Evolutionary conservation across 1,140 invertebrate species (phyloP).

Genomic region (Habropoda laboriosa): DNA sequence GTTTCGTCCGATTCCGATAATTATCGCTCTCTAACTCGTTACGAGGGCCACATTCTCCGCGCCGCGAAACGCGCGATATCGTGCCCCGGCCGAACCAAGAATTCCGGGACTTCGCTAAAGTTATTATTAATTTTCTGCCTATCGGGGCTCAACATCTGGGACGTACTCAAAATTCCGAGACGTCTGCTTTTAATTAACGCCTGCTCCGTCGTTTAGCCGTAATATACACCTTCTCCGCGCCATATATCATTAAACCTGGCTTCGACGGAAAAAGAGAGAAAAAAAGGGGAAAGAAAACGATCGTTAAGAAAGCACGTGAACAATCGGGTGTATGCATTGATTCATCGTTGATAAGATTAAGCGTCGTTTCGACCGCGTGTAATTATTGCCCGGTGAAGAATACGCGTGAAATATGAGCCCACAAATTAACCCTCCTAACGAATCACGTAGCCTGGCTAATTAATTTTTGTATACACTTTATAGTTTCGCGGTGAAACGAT

Average conservation of each 20-base stretch:
- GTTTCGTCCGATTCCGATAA: constrained; percentile 57
- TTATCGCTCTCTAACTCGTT: constrained; percentile 56
- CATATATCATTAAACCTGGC: constrained; percentile 13
- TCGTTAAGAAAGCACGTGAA: neutral
- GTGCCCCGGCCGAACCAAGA: constrained; percentile 46
- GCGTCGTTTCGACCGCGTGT: neutral
- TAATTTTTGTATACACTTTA: neutral
- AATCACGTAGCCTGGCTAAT: neutral
- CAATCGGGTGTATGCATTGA: neutral
- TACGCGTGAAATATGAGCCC: neutral
- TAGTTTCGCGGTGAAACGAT: neutral
- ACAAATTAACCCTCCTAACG: neutral
- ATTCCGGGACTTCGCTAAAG: constrained; percentile 61
- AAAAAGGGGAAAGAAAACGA: neutral
- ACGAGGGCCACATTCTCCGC: constrained; percentile 11
- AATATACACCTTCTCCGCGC: constrained; percentile 29
- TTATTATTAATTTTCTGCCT: constrained; percentile 69
- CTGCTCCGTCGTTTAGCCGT: constrained; percentile 28
- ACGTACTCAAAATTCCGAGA: constrained; percentile 59
- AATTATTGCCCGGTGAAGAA: neutral
- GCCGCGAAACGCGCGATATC: constrained; percentile 46
- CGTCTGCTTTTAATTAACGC: constrained; percentile 69
- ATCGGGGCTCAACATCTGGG: constrained; percentile 65
- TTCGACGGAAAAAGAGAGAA: neutral
- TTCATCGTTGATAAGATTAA: constrained; percentile 11